Base-by-base conservation (phyloP, 1,140 invertebrate species). In the Habropoda laboriosa region DNA sequence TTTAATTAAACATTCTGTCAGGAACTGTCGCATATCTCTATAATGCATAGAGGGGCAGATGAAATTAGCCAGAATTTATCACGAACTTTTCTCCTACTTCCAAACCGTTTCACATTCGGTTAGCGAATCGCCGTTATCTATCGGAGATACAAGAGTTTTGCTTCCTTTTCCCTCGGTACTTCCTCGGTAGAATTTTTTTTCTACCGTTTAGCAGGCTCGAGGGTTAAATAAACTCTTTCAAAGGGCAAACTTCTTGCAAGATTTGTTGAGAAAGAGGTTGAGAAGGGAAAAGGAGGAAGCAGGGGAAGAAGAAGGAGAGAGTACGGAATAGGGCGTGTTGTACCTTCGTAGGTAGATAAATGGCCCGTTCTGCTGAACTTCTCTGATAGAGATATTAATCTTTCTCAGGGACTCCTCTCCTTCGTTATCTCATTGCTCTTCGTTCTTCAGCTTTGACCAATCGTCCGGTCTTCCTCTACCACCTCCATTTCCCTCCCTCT, bases 311-410 rank as follows among this genome's bases (percentile, higher is more conserved):
- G 21, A 21, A 45, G 67, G 78, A 57, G 78, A 57, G 66, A 79
- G 70, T 53, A 76, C 40, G 74, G 73, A 77, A 58, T 24, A 66
- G 64, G 45, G 51, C 42, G 81, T 63, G 81, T 82, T 63, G 73
- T 66, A 82, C 63, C 55, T 63, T 64, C 73, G 79, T 83, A 80
- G 67, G 82, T 89, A 86, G 90, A 91, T 90, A 91, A 90, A 91
- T 91, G 89, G 88, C 78, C 73, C 64, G 86, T 78, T 90, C 85
- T 78, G 73, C 75, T 90, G 88, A 90, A 91, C 89, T 90, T 88
- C 80, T 87, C 81, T 88, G 87, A 91, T 90, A 90, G 86, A 90
- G 89, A 91, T 90, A 91, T 91, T 90, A 91, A 90, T 91, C 90
- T 91, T 90, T 91, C 87, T 88, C 83, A 71, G 30, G 70, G 82